Conservation (phyloP, 2,113 vertebrate genomes). For the Propithecus coquereli region DNA sequence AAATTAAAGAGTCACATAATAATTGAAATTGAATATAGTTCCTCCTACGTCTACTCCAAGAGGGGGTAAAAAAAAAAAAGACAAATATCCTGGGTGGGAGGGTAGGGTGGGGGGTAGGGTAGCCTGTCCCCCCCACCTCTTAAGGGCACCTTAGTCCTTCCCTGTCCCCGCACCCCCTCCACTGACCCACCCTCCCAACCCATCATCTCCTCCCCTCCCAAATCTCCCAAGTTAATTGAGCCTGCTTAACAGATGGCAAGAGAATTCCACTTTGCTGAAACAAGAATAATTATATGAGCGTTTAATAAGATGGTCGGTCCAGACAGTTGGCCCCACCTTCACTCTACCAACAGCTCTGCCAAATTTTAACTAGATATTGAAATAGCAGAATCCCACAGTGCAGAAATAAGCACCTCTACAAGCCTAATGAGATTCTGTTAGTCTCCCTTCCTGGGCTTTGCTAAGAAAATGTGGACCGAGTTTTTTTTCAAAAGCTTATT, state of each 20-base stretch:
- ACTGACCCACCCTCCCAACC: neutral
- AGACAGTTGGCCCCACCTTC: neutral
- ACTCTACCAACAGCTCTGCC: neutral
- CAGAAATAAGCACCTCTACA: conserved; percentile 45
- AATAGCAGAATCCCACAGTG: neutral
- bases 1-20: neutral
- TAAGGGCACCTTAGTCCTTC: neutral
- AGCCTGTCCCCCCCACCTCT: neutral
- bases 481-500: conserved; percentile 41
- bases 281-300: conserved; percentile 39
- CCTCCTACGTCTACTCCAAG: neutral
- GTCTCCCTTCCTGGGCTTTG: conserved; percentile 24
- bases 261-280: conserved; percentile 45
- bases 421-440: conserved; percentile 33
- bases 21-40: neutral
- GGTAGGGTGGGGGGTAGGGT: too few relatives aligned
- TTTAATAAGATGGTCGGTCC: conserved; percentile 53
- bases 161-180: neutral
- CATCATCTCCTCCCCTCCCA: neutral
- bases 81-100: neutral
- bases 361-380: conserved; percentile 42
- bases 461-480: conserved; percentile 28
- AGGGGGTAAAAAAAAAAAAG: neutral
- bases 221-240: conserved; percentile 15
- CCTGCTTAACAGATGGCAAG: conserved; percentile 74